These are phyloP conservation scores for Hirtodrosophila alboralis DNA, from an alignment of 2,888 invertebrate genomes.

Conservation along the genomic window DNA sequence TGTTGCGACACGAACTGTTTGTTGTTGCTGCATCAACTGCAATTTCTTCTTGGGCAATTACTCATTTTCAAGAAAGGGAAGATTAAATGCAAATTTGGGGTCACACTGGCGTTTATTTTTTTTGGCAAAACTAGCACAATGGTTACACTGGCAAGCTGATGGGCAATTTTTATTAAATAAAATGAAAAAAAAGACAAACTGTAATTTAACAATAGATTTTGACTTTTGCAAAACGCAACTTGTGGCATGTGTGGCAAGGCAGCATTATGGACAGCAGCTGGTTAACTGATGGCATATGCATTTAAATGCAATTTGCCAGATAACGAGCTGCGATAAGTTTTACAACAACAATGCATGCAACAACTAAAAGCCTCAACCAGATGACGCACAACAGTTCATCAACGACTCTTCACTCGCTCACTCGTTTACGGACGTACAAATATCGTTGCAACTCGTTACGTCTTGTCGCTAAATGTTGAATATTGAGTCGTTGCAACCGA, in stretches of 20 bases:
- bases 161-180: conserved; percentile 11
- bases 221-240: conserved; percentile 11
- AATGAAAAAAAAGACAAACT: too few species aligned
- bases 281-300: conserved; percentile 51
- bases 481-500: conserved; percentile 11
- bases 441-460: too few species aligned
- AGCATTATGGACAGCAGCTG: too few species aligned
- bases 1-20: conserved; percentile 36
- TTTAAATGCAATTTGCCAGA: conserved; percentile 49
- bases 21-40: conserved; percentile 41
- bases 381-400: background rate
- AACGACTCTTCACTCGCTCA: background rate
- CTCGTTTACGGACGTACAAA: too few species aligned
- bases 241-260: too few species aligned
- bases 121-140: background rate
- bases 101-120: conserved; percentile 24
- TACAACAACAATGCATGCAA: conserved; percentile 15
- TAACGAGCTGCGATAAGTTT: conserved; percentile 36
- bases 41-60: conserved; percentile 38
- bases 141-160: conserved; percentile 21
- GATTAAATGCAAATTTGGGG: conserved; percentile 19
- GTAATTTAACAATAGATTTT: conserved; percentile 7
- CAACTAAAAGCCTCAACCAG: conserved; percentile 30
- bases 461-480: conserved; percentile 23
- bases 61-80: conserved; percentile 27